Evolutionary conservation across 53 echinoderm and acorn worm genomes (phyloP), one percentile per base, ranked within the genome.

Genomic region (Henricia sp.): DNA sequence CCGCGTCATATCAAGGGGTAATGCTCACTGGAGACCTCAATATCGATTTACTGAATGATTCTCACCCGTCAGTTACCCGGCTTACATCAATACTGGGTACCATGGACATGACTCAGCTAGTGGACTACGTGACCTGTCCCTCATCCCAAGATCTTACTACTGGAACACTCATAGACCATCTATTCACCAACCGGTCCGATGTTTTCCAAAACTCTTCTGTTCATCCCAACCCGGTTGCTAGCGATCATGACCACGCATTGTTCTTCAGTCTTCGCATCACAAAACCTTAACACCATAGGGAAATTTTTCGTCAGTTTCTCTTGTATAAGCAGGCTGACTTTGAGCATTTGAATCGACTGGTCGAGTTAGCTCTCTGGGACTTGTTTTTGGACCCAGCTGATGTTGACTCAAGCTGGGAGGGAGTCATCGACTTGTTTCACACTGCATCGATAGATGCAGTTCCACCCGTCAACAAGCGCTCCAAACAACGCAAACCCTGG

Each of bases 341-440:
- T 41, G 27, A 82, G 26, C 66, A 82, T 43, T 65, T 82, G 24
- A 82, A 82, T 43, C 82, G 66, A 25, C 36, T 65, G 28, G 34
- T 82, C 14, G 64, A 82, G 30, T 50, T 82, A 14, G 82, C 82
- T 20, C 82, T 50, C 4, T 82, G 82, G 82, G 41, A 29, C 25
- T 43, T 82, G 19, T 63, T 82, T 34, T 64, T 82, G 25, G 82
- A 82, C 24, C 43, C 63, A 29, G 27, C 42, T 1, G 65, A 82
- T 67, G 46, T 82, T 33, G 50, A 82, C 33, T 39, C 82, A 54
- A 64, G 64, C 46, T 82, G 82, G 66, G 82, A 82, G 28, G 82
- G 82, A 32, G 64, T 63, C 35, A 65, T 82, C 19, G 84, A 84
- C 50, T 55, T 84, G 37, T 62, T 84, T 38, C 40, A 70, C 41